Percentiles rank a stretch among this genome's conserved stretches.
These are phyloP conservation scores for Rhipidura dahli DNA, from an alignment of 2,113 vertebrate genomes.

Conservation along the genomic window DNA sequence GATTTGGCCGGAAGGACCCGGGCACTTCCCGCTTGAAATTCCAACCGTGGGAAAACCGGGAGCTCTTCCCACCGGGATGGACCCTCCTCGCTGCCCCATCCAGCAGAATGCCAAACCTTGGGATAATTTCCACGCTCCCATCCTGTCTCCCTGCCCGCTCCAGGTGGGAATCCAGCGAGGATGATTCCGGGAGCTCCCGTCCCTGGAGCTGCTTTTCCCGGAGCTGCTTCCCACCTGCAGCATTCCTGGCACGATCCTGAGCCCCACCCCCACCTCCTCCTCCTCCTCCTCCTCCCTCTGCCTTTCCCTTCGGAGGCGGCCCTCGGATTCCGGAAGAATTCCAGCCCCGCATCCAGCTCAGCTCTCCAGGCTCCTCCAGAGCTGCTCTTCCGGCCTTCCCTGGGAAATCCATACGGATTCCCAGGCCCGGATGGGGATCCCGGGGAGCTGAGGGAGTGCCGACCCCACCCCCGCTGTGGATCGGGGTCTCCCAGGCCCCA, in stretches of 20 bases:
- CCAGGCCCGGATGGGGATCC: background rate
- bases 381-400: background rate
- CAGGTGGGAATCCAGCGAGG: rapidly evolving
- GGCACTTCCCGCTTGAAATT: rapidly evolving
- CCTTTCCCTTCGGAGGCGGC: background rate
- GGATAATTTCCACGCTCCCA: rapidly evolving
- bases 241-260: background rate
- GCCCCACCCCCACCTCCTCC: background rate
- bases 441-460: background rate
- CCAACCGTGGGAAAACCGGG: rapidly evolving
- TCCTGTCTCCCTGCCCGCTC: background rate
- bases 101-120: rapidly evolving
- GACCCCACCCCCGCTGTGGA: background rate
- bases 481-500: rapidly evolving
- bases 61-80: background rate
- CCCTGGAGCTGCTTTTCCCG: background rate
- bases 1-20: rapidly evolving
- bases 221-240: background rate
- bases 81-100: background rate
- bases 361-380: background rate
- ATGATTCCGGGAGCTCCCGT: background rate
- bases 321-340: background rate
- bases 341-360: background rate
- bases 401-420: rapidly evolving
- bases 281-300: background rate